These are phyloP conservation scores for Hassar affinis DNA, from an alignment of 2,113 vertebrate species.

Conservation along the genomic window DNA sequence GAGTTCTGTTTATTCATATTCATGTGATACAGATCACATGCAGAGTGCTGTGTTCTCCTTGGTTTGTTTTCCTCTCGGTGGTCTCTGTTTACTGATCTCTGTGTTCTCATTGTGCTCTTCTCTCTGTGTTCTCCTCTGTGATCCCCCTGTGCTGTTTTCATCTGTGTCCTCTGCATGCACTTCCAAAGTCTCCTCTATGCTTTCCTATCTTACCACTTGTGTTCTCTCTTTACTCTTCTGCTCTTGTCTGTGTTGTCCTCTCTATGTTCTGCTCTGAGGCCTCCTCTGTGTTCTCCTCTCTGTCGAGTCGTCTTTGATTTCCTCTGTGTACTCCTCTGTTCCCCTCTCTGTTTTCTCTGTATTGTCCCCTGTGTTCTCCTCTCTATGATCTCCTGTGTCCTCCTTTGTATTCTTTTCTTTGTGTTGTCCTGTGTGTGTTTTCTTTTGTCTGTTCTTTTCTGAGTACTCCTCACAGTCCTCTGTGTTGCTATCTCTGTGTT, in stretches of 20 bases:
- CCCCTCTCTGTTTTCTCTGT: neutral
- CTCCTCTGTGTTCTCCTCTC: neutral
- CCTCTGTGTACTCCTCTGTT: neutral
- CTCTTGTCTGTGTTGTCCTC: neutral
- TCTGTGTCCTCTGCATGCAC: neutral
- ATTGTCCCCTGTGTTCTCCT: neutral
- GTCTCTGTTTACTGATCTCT: neutral
- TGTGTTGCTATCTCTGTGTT: neutral
- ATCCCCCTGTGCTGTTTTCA: neutral
- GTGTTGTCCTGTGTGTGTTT: neutral
- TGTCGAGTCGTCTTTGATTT: neutral
- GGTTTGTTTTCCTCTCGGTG: neutral
- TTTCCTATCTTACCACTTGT: neutral
- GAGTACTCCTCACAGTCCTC: neutral
- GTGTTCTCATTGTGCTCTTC: neutral
- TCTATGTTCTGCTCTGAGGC: neutral
- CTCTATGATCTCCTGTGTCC: neutral
- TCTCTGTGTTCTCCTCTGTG: neutral
- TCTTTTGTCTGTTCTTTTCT: neutral
- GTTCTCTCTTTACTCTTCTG: neutral
- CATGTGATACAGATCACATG: neutral
- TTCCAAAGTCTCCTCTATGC: neutral
- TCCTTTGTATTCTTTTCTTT: neutral
- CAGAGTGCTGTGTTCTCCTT: neutral
- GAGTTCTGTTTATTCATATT: constrained; percentile 18